These are phyloP conservation scores for Champsocephalus esox DNA, from an alignment of 2,797 vertebrate species.

Conservation along the genomic window DNA sequence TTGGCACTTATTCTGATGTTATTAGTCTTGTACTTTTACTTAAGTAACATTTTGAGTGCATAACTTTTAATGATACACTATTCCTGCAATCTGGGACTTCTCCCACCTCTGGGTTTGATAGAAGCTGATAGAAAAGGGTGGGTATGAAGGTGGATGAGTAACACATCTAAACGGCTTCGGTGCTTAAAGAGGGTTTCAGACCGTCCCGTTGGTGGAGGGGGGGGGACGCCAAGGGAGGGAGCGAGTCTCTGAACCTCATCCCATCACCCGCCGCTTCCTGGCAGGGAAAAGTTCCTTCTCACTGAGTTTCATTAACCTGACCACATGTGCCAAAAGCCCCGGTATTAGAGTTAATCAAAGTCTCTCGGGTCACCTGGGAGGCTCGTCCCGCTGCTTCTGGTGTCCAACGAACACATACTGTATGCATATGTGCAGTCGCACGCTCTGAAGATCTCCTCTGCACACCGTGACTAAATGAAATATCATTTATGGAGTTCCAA, in stretches of 20 bases:
- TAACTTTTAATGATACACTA: too few relatives aligned
- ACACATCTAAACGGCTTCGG: conserved; percentile 51
- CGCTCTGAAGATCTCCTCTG: conserved; percentile 33
- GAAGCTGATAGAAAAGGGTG: not conserved
- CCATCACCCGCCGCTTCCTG: conserved; percentile 83
- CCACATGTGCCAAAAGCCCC: conserved; percentile 84
- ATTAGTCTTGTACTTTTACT: too few relatives aligned
- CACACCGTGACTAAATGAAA: conserved; percentile 62
- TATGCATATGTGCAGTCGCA: conserved; percentile 47
- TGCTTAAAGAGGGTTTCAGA: conserved; percentile 70
- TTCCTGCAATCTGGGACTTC: too few relatives aligned
- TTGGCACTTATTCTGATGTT: too few relatives aligned
- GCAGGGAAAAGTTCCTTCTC: conserved; percentile 80
- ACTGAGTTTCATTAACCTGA: conserved; percentile 90
- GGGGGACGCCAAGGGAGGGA: conserved; percentile 46
- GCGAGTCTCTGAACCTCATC: conserved; percentile 82
- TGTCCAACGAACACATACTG: conserved; percentile 44
- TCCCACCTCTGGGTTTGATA: too few relatives aligned
- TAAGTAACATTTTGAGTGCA: too few relatives aligned
- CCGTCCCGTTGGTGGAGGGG: conserved; percentile 55
- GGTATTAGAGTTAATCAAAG: conserved; percentile 86
- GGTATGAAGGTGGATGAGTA: conserved; percentile 27
- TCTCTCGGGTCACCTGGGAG: conserved; percentile 74
- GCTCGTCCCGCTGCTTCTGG: conserved; percentile 70
- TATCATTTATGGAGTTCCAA: conserved; percentile 75